Evolutionary conservation across 1,140 invertebrate genomes (phyloP).

Genomic region (Meloidogyne floridensis): DNA sequence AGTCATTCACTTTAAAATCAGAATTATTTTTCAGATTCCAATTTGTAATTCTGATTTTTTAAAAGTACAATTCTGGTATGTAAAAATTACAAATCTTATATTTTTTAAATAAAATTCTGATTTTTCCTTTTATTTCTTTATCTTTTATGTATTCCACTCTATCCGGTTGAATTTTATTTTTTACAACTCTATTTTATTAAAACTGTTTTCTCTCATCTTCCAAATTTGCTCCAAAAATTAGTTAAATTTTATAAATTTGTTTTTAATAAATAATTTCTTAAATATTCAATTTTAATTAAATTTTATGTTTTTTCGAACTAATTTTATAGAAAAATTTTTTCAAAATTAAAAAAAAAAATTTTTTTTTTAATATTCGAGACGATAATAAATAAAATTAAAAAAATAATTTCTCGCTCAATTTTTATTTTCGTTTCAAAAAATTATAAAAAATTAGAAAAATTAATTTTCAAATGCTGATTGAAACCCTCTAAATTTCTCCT

Average conservation of each 20-base stretch:
- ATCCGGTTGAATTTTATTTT: conserved; percentile 3
- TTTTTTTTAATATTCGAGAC: not conserved
- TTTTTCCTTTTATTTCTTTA: conserved; percentile 1
- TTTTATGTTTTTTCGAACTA: not conserved
- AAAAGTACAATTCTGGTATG: too few relatives aligned
- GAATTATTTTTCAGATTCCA: too few relatives aligned
- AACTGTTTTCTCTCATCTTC: not conserved
- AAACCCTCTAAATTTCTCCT: conserved; percentile 46
- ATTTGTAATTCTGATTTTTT: not conserved
- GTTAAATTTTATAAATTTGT: not conserved
- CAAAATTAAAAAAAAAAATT: not conserved
- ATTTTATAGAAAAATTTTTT: not conserved
- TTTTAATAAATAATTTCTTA: not conserved
- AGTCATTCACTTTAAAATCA: too few relatives aligned
- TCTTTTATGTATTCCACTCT: not conserved
- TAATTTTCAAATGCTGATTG: conserved; percentile 6
- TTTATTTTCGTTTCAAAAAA: not conserved
- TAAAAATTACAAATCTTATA: too few relatives aligned
- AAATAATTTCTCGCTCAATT: too few relatives aligned
- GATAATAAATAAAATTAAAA: not conserved
- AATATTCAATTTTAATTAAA: not conserved
- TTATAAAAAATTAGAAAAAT: not conserved
- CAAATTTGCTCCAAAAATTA: not conserved
- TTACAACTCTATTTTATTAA: not conserved
- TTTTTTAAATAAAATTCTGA: not conserved